Conservation (phyloP, 2,888 invertebrate genomes). For the Cremastinae sp. region DNA sequence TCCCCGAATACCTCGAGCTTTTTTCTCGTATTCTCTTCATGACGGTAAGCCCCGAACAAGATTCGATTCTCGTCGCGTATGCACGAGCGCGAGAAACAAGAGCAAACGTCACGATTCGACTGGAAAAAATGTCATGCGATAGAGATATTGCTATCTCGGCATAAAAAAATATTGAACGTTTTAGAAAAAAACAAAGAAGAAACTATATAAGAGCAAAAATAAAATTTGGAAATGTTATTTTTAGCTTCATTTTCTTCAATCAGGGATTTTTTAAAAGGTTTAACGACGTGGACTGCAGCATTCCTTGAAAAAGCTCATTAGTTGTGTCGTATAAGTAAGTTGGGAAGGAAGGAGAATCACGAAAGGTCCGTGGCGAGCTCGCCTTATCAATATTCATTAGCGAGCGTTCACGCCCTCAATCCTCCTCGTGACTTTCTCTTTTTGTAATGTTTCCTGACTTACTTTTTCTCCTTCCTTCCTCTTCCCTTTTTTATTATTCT, state of each 20-base stretch:
- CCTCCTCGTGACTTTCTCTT: slow-evolving; percentile 49
- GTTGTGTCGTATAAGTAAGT: slow-evolving; percentile 59
- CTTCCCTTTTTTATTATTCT: not conserved
- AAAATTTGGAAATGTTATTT: not conserved
- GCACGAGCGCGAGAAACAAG: slow-evolving; percentile 2
- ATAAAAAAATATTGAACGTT: not conserved
- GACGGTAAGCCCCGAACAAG: slow-evolving; percentile 27
- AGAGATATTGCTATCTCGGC: slow-evolving; percentile 38
- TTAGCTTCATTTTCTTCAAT: no score
- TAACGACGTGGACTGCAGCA: slow-evolving; percentile 2
- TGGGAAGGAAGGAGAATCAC: slow-evolving; percentile 63
- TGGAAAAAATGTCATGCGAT: slow-evolving; percentile 15
- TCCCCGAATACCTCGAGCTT: slow-evolving; percentile 31
- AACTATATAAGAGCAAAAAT: no score
- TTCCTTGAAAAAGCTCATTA: slow-evolving; percentile 31
- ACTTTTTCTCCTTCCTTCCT: slow-evolving; percentile 49
- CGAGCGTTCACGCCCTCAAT: slow-evolving; percentile 43
- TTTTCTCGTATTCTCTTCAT: slow-evolving; percentile 31
- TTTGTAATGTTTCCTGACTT: slow-evolving; percentile 56
- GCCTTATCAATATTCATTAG: slow-evolving; percentile 75
- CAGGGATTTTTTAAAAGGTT: not conserved
- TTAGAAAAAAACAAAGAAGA: not conserved
- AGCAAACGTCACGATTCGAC: not conserved
- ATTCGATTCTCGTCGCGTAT: slow-evolving; percentile 51
- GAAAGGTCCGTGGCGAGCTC: slow-evolving; percentile 43